These are phyloP conservation scores for Temnothorax curvispinosus DNA, from an alignment of 1,140 invertebrate genomes.

Conservation along the genomic window DNA sequence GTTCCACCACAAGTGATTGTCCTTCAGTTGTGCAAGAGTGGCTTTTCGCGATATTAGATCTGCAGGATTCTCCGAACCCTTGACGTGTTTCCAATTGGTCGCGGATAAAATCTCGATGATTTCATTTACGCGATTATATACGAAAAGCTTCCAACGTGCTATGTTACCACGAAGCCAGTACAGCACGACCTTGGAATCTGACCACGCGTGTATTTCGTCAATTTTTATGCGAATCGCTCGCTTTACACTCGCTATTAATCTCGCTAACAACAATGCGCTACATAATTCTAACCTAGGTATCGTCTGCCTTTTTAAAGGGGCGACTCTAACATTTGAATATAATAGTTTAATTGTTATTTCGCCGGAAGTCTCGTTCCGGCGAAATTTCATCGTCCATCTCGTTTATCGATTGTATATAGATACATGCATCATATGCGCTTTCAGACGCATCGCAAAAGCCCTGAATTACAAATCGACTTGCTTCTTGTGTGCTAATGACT, in stretches of 20 bases:
- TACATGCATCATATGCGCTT: not conserved
- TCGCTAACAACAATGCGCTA: conserved; percentile 50
- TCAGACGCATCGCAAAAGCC: conserved; percentile 57
- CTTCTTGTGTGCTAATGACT: not conserved
- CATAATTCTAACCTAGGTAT: conserved; percentile 57
- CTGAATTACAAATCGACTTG: too few relatives aligned
- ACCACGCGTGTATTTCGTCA: conserved; percentile 7
- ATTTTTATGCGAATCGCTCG: conserved; percentile 6
- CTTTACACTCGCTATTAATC: not conserved
- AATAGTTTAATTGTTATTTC: not conserved
- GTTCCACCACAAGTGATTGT: not conserved
- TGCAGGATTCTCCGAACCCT: conserved; percentile 72
- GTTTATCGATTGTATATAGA: conserved; percentile 32
- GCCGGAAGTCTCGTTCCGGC: too few relatives aligned
- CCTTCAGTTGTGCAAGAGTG: not conserved
- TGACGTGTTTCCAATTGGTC: not conserved
- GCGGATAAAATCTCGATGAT: not conserved
- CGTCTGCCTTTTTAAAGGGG: conserved; percentile 73
- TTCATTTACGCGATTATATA: not conserved
- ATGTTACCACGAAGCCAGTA: conserved; percentile 72
- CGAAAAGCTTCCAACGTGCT: not conserved
- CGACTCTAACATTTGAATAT: conserved; percentile 59
- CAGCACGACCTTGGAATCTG: conserved; percentile 71
- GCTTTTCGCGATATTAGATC: conserved; percentile 72
- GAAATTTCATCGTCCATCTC: too few relatives aligned